Conservation (phyloP, 2,888 invertebrate genomes). For the Yponomeuta cagnagella region DNA sequence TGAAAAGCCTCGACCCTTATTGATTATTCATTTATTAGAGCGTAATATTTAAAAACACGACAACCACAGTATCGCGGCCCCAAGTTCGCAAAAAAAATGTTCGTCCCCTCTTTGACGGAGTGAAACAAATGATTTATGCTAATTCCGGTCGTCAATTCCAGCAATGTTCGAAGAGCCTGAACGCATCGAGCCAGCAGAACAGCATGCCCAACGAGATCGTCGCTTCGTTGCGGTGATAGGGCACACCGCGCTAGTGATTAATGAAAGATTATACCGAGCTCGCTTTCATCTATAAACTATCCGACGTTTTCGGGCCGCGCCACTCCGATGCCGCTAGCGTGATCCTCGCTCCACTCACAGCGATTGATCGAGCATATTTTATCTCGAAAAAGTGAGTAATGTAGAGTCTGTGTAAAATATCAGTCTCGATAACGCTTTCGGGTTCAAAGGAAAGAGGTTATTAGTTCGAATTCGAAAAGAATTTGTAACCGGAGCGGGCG, state of each 20-base stretch:
- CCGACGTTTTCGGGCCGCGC: conserved; percentile 42
- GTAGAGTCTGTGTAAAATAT: neutral
- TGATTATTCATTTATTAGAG: conserved; percentile 2
- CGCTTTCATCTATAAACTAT: conserved; percentile 54
- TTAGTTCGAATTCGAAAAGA: neutral
- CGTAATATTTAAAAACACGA: neutral
- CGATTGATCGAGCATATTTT: neutral
- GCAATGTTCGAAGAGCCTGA: conserved; percentile 72
- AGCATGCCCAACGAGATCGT: conserved; percentile 71
- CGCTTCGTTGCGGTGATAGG: conserved; percentile 72
- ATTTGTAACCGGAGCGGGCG: conserved; percentile 1
- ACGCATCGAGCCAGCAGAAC: conserved; percentile 70
- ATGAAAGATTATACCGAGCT: conserved; percentile 54
- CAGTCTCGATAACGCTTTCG: neutral
- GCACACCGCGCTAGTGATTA: conserved; percentile 53
- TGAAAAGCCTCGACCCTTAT: neutral
- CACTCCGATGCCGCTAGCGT: neutral
- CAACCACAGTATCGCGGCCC: neutral
- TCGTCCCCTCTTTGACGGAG: conserved; percentile 1
- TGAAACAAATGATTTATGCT: conserved; percentile 16
- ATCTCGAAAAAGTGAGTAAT: neutral
- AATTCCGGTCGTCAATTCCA: conserved; percentile 36
- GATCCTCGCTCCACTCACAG: neutral
- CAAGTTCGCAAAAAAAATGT: neutral
- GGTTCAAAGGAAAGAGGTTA: neutral